Evolutionary conservation across 2,113 vertebrate genomes (phyloP).

Genomic region (Hypomesus transpacificus): DNA sequence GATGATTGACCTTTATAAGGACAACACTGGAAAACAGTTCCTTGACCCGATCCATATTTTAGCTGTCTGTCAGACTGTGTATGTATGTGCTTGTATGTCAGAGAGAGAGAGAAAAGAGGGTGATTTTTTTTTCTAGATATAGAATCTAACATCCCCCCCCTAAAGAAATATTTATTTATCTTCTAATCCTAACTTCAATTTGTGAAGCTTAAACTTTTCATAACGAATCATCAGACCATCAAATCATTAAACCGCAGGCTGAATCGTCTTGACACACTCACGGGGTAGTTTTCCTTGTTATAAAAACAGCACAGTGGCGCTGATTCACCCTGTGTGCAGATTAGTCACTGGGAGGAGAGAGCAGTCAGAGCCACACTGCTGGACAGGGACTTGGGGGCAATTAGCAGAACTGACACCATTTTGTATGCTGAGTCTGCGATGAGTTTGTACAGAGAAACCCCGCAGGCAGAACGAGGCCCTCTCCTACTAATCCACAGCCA

Average conservation of each 20-base stretch:
- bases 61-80: no score
- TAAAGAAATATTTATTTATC: no score
- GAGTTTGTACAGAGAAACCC: constrained; percentile 33
- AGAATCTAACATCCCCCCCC: no score
- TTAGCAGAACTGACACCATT: constrained; percentile 50
- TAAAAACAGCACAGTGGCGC: constrained; percentile 28
- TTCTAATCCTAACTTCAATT: no score
- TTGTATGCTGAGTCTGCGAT: constrained; percentile 41
- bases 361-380: constrained; percentile 25
- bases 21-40: not conserved
- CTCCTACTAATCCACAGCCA: constrained; percentile 39
- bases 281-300: constrained; percentile 29
- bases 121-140: no score
- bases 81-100: no score
- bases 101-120: no score
- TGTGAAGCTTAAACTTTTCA: no score
- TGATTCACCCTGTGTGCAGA: constrained; percentile 39
- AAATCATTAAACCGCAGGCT: constrained; percentile 1
- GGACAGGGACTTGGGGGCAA: constrained; percentile 46
- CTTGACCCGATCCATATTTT: no score
- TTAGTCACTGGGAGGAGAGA: constrained; percentile 23
- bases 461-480: constrained; percentile 22
- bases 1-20: not conserved
- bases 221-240: not conserved
- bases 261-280: constrained; percentile 29